phyloP scores from a whole-genome alignment of 1,140 invertebrate species.

The Drosophila kohkoa region DNA sequence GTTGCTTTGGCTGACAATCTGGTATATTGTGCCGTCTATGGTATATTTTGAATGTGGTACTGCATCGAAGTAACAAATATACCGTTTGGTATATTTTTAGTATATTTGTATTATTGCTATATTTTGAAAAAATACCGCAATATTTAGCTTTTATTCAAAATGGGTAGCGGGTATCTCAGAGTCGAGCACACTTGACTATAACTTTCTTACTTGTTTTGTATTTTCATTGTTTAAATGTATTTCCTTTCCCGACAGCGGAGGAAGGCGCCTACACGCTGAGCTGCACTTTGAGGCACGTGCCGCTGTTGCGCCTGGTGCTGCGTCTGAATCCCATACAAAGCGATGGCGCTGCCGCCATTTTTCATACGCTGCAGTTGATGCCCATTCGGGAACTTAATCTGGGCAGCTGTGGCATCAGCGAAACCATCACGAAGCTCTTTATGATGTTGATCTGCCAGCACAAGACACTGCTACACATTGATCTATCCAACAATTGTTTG shows the following conservation, averaged over 20 bases:
- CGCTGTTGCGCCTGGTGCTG: constrained; percentile 64
- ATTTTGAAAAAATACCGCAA: too few species aligned
- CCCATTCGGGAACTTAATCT: constrained; percentile 68
- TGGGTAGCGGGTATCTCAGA: too few species aligned
- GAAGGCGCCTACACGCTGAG: constrained; percentile 79
- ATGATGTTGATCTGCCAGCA: constrained; percentile 76
- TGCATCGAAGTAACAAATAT: too few species aligned
- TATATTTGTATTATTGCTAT: too few species aligned
- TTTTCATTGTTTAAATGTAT: neutral
- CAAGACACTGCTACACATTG: constrained; percentile 61
- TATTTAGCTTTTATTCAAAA: too few species aligned
- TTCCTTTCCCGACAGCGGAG: constrained; percentile 51
- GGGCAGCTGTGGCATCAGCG: constrained; percentile 66
- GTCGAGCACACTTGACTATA: too few species aligned
- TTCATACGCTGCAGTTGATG: constrained; percentile 67
- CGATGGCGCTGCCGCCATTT: constrained; percentile 80
- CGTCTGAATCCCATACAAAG: constrained; percentile 81
- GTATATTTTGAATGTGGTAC: too few species aligned
- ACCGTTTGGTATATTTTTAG: too few species aligned
- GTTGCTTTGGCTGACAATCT: too few species aligned
- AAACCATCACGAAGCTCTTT: constrained; percentile 74
- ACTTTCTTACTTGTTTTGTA: too few species aligned
- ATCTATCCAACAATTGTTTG: constrained; percentile 76
- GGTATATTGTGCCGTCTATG: too few species aligned
- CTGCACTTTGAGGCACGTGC: constrained; percentile 59